phyloP scores from a whole-genome alignment of 2,113 vertebrate species.

The Elephas maximus region DNA sequence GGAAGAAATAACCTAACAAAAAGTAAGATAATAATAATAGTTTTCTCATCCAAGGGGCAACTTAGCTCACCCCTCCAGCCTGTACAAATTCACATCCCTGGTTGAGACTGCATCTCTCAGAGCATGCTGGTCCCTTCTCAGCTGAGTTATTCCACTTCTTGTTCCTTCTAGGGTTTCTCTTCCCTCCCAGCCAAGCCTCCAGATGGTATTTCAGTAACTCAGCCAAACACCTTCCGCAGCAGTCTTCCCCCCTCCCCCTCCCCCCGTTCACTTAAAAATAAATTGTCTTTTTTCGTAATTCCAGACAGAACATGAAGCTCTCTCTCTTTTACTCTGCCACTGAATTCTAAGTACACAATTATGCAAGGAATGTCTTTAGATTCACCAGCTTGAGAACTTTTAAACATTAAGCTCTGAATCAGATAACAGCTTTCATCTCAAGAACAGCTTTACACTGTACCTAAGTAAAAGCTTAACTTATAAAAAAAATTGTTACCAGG shows the following conservation, averaged over 20 bases:
- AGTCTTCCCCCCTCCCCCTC: slow-evolving; percentile 41
- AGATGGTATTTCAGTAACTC: slow-evolving; percentile 81
- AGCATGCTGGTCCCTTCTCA: not conserved
- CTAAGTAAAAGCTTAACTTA: slow-evolving; percentile 87
- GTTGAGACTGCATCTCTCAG: not conserved
- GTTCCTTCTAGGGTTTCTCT: slow-evolving; percentile 69
- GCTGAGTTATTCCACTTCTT: not conserved
- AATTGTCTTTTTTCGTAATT: slow-evolving; percentile 85
- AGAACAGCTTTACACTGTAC: slow-evolving; percentile 79
- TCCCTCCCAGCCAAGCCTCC: slow-evolving; percentile 60
- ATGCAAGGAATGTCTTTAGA: slow-evolving; percentile 87
- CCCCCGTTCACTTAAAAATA: slow-evolving; percentile 87
- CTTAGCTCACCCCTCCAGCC: not conserved
- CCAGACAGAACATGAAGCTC: slow-evolving; percentile 84
- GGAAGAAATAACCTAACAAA: not conserved
- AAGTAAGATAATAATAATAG: not conserved
- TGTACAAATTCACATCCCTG: not conserved
- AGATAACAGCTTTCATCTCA: slow-evolving; percentile 88
- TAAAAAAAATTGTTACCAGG: slow-evolving; percentile 38
- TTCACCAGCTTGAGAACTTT: slow-evolving; percentile 88
- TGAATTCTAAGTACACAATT: slow-evolving; percentile 90
- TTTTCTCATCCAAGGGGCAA: not conserved
- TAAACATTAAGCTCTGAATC: slow-evolving; percentile 88
- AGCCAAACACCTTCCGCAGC: slow-evolving; percentile 72
- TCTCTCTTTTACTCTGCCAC: slow-evolving; percentile 80